Base-by-base conservation (phyloP, 2,113 vertebrate species). In the Merops nubicus region DNA sequence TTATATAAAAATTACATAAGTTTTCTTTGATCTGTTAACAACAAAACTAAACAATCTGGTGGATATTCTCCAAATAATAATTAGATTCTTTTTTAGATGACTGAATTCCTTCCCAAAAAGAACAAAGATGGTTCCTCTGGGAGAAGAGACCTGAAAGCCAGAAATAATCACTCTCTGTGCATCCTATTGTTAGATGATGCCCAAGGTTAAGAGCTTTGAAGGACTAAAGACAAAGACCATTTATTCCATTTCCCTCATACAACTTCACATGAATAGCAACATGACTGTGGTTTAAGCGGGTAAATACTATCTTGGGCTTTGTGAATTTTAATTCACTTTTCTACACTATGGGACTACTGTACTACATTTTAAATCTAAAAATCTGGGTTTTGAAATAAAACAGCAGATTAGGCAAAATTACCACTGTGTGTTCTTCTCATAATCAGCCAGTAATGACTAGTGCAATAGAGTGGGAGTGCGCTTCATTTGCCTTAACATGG, bases 11-110 rank as follows among this genome's bases (percentile, higher is more conserved):
- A 69, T 88, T 31, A 63, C 43, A 1, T 57, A 69, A n/a, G 28
- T 82, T 85, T 76, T 77, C 94, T 96, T 95, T 96, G 70, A 91
- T 95, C 77, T 94, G 45, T 50, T 79, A 94, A 57, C 81, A 79
- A 89, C 74, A 79, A 89, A 89, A 34, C 59, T 91, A 93, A 96
- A 94, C 90, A 94, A 91, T 40, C 50, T 79, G 18, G 26, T 95
- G 62, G 62, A 73, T 89, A 65, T 11, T 88, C 87, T 97, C 70
- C 89, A 96, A 96, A 79, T 57, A 94, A 74, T 73, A 74, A 34
- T 31, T 82, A 85, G 20, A 42, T n/a, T 12, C 42, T 69, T 87
- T 92, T 94, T 91, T 88, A 79, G 57, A 88, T 90, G 62, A 85
- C 45, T 40, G 42, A 85, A 93, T 95, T 94, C 81, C 63, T 91